Evolutionary conservation across 1,140 invertebrate genomes (phyloP), one percentile per base, ranked within the genome.

Genomic region (Ips typographus): DNA sequence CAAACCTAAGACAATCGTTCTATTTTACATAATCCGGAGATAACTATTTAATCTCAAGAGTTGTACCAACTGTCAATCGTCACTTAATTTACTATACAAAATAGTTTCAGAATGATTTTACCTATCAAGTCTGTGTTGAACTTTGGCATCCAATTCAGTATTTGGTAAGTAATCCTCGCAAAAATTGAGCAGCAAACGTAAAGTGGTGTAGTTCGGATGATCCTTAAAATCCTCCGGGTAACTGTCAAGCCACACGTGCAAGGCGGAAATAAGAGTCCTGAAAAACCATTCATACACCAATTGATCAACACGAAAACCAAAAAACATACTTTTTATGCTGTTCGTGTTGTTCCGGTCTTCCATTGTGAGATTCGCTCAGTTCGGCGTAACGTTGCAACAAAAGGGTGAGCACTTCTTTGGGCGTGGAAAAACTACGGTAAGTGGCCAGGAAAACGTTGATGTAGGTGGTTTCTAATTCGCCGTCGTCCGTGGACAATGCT

Each of bases 391-490:
- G 87, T 73, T 90, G 86, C 64, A 94, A 82, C 59, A 97, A 81
- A 55, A 94, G 82, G 70, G 91, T 89, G 57, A 98, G 83, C 36
- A 99, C 95, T 80, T 92, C 87, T 65, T 85, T 85, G 40, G 92
- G 86, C 8, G 88, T 90, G 57, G 93, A 89, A 80, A 96, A 97
- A 36, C 78, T 91, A 66, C 95, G 85, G 80, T 96, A 98, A 0
- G 95, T 98, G 53, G 94, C 94, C 67, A 99, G 88, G 83, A 98
- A 99, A 1, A 98, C 94, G 80, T 98, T 98, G 79, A 98, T 94
- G 82, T 98, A 98, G 4, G 95, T 97, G 44, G 95, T 97, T 83
- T 99, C 96, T 72, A 98, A 84, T 82, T 98, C 95, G 41, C 95
- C 95, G 77, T 96, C 93, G 76, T 96, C 94, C 55, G 93, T 94